Base-by-base conservation (phyloP, 1,140 invertebrate species). In the Microplitis demolitor region DNA sequence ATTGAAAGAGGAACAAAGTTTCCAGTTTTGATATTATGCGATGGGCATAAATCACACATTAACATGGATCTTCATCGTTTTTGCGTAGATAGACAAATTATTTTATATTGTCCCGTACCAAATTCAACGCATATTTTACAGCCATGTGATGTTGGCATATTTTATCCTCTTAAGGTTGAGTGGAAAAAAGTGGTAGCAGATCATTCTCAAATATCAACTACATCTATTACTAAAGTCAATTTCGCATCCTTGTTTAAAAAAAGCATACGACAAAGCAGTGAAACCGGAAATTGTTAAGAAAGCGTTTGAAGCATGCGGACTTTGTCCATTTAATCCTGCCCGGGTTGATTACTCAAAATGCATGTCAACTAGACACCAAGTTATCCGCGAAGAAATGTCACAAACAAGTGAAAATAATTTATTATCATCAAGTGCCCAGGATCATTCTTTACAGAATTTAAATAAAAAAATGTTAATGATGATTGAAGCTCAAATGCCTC, bases 41-140 rank as follows among this genome's bases (percentile, higher is more conserved):
- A 80, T 80, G 76, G 77, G 13, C 77, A 82, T 35, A n/a, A 14
- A 63, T 37, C 34, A 9, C 61, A 63, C 14, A 31, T 63, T 35
- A 37, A 31, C 9, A 13, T 63, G 13, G 34, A 35, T 13, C 14
- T 63, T 13, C 24, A 35, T 16, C 6, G 34, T n/a, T 63, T 63
- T 11, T 63, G 33, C 34, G 13, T 35, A 13, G 61, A 63, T 33
- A 13, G 11, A n/a, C 9, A 39, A 35, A 63, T 63, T 35, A 35
- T 63, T 63, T 11, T 63, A 35, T 37, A 37, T 63, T 3, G 24
- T 39, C 34, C 39, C 9, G 9, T 35, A n/a, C 61, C 61, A 63
- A 87, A 87, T 74, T 76, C 82, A 6, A 85, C 84, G 1, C 83
- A 85, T 58, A 80, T 87, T 16, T 24, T 85, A 3, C 84, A 87